Evolutionary conservation across 1,140 invertebrate species (phyloP).

Genomic region (Diploscapter pachys): DNA sequence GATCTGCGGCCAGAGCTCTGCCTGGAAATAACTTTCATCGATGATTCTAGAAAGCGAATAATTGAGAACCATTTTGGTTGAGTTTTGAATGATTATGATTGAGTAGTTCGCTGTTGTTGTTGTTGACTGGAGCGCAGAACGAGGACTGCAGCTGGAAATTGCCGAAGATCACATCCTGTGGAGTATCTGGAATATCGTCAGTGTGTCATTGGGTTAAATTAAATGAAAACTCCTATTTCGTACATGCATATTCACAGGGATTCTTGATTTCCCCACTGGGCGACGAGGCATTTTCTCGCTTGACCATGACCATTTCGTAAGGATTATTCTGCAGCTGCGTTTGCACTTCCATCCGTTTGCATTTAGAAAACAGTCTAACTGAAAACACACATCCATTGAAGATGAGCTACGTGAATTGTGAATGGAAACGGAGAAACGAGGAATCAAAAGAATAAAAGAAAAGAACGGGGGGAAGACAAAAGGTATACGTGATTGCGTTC

Average conservation of each 20-base stretch:
- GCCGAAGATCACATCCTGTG: slow-evolving; percentile 17
- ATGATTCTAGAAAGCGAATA: neutral
- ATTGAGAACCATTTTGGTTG: neutral
- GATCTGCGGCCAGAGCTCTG: slow-evolving; percentile 39
- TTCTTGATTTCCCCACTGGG: too few species aligned
- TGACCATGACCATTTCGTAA: too few species aligned
- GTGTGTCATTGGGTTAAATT: too few species aligned
- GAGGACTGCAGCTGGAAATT: slow-evolving; percentile 15
- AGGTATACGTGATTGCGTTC: too few species aligned
- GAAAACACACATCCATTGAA: neutral
- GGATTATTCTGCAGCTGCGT: too few species aligned
- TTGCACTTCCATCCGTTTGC: too few species aligned
- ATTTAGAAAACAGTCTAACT: neutral
- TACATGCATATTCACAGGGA: too few species aligned
- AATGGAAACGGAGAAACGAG: neutral
- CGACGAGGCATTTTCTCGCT: too few species aligned
- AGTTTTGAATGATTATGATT: slow-evolving; percentile 15
- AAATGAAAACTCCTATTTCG: too few species aligned
- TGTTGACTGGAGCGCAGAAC: slow-evolving; percentile 16
- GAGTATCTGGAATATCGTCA: neutral
- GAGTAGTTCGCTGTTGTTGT: slow-evolving; percentile 22
- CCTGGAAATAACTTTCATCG: slow-evolving; percentile 3
- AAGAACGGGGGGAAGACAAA: neutral
- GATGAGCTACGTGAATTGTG: neutral
- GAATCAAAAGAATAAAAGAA: slow-evolving; percentile 9